Base-by-base conservation (phyloP, 1,140 invertebrate species). In the Limonius californicus region DNA sequence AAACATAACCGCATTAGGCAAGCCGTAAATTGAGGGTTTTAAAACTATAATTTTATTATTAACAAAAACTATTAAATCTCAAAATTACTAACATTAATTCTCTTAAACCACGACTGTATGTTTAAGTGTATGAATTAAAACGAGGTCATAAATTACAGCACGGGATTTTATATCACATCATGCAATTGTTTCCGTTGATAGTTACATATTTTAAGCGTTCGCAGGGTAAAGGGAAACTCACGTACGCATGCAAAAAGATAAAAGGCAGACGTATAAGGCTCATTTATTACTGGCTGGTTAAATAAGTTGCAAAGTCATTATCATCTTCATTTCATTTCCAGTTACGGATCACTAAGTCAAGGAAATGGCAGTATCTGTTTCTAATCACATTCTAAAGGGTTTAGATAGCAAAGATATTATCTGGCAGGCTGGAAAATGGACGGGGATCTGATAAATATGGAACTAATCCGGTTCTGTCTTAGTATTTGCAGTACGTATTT, bases 311-410 rank as follows among this genome's bases (percentile, higher is more conserved):
- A 27, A 27, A 27, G 23, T 27, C 23, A 27, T 27, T 27, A 27
- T 27, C 23, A 27, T 27, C 23, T 27, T 9, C 23, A 27, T 27
- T 27, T 9, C 23, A 27, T 27, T 27, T 15, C 42, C 4, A 54
- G 64, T 62, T 65, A 65, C 64, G 59, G 59, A 62, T 62, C 59
- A 65, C 21, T 59, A 65, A 65, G 59, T 65, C 54, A 65, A 65
- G 62, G 59, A 65, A 65, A 65, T 62, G 64, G 64, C 64, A 62
- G 64, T 65, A 65, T 65, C 64, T 62, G 42, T 62, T 58, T 58
- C 64, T 54, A 57, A 62, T 65, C 64, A 57, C 59, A 62, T 62
- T 56, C 56, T 21, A 42, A 57, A 62, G 57, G 32, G 57, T 55
- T 58, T 56, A 57, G 54, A 65, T 58, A 42, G 55, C 59, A 60